Conservation (phyloP, 2,888 invertebrate species). For the Nephrotoma guestfalica region DNA sequence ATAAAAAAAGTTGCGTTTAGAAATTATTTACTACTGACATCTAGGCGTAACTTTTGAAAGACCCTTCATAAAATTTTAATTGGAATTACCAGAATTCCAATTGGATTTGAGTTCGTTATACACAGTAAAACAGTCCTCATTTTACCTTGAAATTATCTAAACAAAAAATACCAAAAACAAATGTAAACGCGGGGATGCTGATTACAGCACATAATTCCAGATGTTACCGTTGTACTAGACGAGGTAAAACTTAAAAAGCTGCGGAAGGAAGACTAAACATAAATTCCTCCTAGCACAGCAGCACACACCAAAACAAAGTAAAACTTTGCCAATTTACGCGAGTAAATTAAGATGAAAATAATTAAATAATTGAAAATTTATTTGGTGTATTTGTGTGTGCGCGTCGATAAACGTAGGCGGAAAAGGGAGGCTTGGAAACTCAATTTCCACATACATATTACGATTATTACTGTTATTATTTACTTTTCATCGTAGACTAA, state of each 20-base stretch:
- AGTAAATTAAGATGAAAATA: background rate
- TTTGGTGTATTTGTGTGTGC: background rate
- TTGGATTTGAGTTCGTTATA: too few species aligned
- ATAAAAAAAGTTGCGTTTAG: too few species aligned
- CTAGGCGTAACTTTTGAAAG: too few species aligned
- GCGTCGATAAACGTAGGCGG: background rate
- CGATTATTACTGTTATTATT: background rate
- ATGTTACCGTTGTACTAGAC: background rate
- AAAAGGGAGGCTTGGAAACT: background rate
- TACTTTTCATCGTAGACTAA: background rate
- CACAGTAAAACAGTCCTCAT: too few species aligned
- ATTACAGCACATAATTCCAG: background rate
- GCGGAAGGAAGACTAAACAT: background rate
- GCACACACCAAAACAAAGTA: background rate
- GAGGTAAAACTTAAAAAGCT: background rate
- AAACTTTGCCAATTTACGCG: background rate
- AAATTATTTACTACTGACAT: too few species aligned
- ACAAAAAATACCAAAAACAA: too few species aligned
- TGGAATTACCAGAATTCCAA: too few species aligned
- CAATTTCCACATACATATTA: background rate
- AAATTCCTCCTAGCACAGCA: background rate
- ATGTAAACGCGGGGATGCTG: too few species aligned
- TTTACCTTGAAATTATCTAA: too few species aligned
- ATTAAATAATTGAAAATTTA: background rate
- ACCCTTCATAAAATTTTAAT: too few species aligned